A percentile compares a stretch with the other conserved stretches of the same genome.
phyloP scores from a whole-genome alignment of 2,113 vertebrate genomes.

The Martes martes region DNA sequence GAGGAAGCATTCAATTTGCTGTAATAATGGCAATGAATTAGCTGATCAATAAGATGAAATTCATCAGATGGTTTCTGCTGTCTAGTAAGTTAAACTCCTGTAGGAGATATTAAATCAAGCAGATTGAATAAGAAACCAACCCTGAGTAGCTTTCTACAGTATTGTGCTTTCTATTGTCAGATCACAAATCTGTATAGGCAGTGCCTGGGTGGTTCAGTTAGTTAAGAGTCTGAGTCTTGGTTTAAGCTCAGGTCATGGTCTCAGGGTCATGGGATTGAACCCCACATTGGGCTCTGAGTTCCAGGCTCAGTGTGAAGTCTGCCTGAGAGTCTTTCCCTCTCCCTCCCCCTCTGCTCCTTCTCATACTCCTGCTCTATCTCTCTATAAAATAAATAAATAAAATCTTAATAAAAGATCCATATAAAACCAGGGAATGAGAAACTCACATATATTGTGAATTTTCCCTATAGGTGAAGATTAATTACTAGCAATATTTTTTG shows the following conservation, averaged over 20 bases:
- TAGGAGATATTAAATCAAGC: background rate
- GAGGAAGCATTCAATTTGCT: constrained; percentile 1
- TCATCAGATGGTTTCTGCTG: background rate
- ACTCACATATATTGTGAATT: background rate
- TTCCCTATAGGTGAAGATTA: background rate
- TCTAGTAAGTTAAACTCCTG: background rate
- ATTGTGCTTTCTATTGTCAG: background rate
- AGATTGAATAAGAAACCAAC: background rate
- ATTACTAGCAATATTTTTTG: background rate
- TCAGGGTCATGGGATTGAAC: background rate
- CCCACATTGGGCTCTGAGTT: background rate
- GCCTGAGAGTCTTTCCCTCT: background rate
- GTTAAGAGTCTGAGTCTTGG: background rate
- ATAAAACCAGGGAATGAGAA: background rate
- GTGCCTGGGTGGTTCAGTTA: background rate
- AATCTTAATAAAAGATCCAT: background rate
- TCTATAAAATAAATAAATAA: background rate
- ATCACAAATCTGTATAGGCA: background rate
- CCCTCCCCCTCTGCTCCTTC: background rate
- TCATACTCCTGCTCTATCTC: background rate
- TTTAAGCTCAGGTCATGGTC: no score
- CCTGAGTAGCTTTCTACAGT: background rate
- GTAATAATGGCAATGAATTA: background rate
- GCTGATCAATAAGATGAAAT: background rate
- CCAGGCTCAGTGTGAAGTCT: background rate